Evolutionary conservation across 2,797 vertebrate species (phyloP).

Genomic region (Anabacerthia variegaticeps): DNA sequence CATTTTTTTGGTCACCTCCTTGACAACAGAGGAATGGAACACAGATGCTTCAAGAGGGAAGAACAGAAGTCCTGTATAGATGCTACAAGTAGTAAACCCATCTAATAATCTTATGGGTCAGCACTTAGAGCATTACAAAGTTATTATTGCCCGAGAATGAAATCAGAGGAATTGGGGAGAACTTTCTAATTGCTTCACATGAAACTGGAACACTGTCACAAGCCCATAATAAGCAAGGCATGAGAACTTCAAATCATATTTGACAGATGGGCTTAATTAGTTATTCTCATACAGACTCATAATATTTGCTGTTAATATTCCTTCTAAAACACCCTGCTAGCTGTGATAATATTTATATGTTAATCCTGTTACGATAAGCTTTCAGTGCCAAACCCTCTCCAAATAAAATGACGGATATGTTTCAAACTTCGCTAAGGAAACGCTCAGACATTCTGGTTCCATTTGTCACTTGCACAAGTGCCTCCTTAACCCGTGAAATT

Average conservation of each 20-base stretch:
- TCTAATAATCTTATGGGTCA: neutral
- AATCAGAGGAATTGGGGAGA: neutral
- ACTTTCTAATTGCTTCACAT: neutral
- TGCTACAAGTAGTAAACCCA: neutral
- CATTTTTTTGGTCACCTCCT: neutral
- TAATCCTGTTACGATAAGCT: slow-evolving; percentile 59
- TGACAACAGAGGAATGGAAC: neutral
- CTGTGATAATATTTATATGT: slow-evolving; percentile 59
- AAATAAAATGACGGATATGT: slow-evolving; percentile 35
- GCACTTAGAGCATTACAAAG: neutral
- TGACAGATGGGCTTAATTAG: slow-evolving; percentile 56
- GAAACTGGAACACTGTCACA: neutral
- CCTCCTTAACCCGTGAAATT: slow-evolving; percentile 83
- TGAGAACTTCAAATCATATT: slow-evolving; percentile 6
- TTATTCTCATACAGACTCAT: slow-evolving; percentile 38
- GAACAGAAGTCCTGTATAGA: neutral
- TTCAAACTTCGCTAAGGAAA: neutral
- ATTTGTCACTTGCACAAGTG: slow-evolving; percentile 48
- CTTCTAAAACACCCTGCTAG: slow-evolving; percentile 58
- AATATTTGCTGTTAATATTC: slow-evolving; percentile 62
- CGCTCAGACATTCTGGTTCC: neutral
- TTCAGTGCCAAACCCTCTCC: slow-evolving; percentile 39
- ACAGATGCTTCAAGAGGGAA: neutral
- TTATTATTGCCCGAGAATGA: neutral
- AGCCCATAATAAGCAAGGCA: neutral